Evolutionary conservation across 23 tunicate species (phyloP).

Genomic region (Botrylloides violaceus): DNA sequence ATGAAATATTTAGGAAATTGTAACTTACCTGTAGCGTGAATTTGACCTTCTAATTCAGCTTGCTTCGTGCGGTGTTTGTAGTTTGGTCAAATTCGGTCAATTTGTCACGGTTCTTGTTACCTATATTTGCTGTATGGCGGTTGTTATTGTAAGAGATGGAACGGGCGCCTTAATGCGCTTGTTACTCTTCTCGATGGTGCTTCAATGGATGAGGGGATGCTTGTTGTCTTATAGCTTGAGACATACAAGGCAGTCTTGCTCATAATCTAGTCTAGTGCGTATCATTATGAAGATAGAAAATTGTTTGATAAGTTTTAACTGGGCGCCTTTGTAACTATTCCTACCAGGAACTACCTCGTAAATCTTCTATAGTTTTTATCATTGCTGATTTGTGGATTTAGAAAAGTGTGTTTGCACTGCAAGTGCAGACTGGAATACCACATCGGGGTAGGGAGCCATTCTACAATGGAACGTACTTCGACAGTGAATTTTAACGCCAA

Average conservation of each 20-base stretch:
- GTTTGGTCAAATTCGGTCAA: too few species aligned
- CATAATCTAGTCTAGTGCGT: too few species aligned
- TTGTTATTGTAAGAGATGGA: too few species aligned
- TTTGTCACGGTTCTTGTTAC: too few species aligned
- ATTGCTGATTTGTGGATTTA: constrained; percentile 11
- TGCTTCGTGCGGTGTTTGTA: too few species aligned
- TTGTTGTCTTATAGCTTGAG: not conserved
- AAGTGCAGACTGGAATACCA: constrained; percentile 61
- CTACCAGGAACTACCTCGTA: too few species aligned
- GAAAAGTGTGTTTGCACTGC: constrained; percentile 80
- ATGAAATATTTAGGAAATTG: too few species aligned
- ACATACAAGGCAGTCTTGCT: not conserved
- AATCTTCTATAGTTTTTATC: not conserved
- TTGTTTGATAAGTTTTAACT: not conserved
- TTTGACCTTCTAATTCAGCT: too few species aligned
- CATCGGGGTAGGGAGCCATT: constrained; percentile 27
- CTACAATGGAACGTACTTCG: constrained; percentile 19
- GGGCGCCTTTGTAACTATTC: not conserved
- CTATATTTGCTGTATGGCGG: too few species aligned
- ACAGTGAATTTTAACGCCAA: constrained; percentile 2
- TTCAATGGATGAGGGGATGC: not conserved
- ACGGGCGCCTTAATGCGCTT: too few species aligned
- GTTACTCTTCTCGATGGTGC: not conserved
- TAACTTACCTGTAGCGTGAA: too few species aligned
- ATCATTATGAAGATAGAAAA: not conserved